Base-by-base conservation (phyloP, 1,140 invertebrate species). In the Drosophila orena region DNA sequence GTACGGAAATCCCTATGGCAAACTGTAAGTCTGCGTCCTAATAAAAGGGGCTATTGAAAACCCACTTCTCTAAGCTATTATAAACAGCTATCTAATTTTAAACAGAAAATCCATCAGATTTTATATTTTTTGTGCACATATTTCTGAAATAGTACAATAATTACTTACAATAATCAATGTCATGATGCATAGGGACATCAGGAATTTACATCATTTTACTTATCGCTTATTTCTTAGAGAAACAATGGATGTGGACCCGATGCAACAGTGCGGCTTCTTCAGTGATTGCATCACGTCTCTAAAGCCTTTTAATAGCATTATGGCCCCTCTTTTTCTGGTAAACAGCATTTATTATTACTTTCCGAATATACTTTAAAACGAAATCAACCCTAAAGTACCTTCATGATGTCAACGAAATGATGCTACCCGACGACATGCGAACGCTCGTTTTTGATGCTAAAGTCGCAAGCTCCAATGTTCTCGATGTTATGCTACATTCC, bases 381-480 rank as follows among this genome's bases (percentile, higher is more conserved):
- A 0, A 14, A 3, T 2, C 8, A 4, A 10, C 22, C 10, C 11
- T 4, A 7, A 2, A 91, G 90, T 90, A 65, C 24, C 40, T 91
- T 1, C 90, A 91, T 22, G 84, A 90, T 70, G 77, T 88, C 3
- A 53, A 90, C 12, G 90, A 91, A 38, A 34, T 91, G 4, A 70
- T 85, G 55, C 17, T 84, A 24, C 90, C 86, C 0, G 20, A 77
- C 8, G 78, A 90, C 55, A 57, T 69, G 3, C 73, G 69, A 2
- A 90, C 80, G 0, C 55, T 89, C 8, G 6, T 35, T 3, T 64
- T 71, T 11, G 42, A 79, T 56, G 64, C 70, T 5, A 76, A 55
- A 3, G 42, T 49, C 1, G 69, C 73, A 4, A 65, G 52, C 12
- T 86, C 81, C 14, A 78, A 72, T 27, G 72, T 69, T 14, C 49